Percentiles rank a stretch among this genome's conserved stretches.
phyloP scores from a whole-genome alignment of 2,797 vertebrate species.

The Poecilia velifera region DNA sequence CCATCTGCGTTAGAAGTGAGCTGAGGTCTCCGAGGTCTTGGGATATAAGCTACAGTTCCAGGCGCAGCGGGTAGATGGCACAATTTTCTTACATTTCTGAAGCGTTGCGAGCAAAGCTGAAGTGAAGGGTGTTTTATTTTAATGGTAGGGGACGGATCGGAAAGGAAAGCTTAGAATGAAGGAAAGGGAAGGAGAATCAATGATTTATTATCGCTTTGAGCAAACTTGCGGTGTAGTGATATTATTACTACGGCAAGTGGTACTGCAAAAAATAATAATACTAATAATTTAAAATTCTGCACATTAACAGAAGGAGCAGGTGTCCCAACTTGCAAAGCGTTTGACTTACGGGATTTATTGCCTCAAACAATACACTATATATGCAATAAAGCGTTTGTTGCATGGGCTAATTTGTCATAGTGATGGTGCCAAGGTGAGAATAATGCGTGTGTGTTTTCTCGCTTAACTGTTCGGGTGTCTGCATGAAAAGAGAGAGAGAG shows the following conservation, averaged over 20 bases:
- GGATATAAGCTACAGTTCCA: conserved; percentile 94
- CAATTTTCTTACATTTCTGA: conserved; percentile 99
- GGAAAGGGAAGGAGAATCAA: not conserved
- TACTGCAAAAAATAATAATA: conserved; percentile 18
- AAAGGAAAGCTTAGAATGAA: conserved; percentile 14
- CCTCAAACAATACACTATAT: conserved; percentile 33
- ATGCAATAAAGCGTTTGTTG: conserved; percentile 55
- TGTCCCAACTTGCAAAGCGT: conserved; percentile 31
- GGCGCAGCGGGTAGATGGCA: conserved; percentile 99
- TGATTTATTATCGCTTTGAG: not conserved
- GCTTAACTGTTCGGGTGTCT: conserved; percentile 31
- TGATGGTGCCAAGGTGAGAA: conserved; percentile 61
- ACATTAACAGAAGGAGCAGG: conserved; percentile 30
- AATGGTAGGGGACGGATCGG: conserved; percentile 14
- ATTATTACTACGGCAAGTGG: conserved; percentile 5
- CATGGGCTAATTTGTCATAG: conserved; percentile 63
- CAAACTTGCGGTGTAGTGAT: not conserved
- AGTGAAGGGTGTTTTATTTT: conserved; percentile 84
- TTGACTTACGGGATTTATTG: conserved; percentile 29
- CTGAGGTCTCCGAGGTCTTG: conserved; percentile 84
- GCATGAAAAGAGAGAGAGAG: conserved; percentile 1
- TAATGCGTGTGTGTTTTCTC: conserved; percentile 54
- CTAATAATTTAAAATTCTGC: conserved; percentile 11
- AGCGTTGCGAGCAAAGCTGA: conserved; percentile 84
- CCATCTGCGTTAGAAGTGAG: conserved; percentile 84